A percentile compares a stretch with the other conserved stretches of the same genome.
These are phyloP conservation scores for Albula goreensis DNA, from an alignment of 2,113 vertebrate species.

Conservation along the genomic window DNA sequence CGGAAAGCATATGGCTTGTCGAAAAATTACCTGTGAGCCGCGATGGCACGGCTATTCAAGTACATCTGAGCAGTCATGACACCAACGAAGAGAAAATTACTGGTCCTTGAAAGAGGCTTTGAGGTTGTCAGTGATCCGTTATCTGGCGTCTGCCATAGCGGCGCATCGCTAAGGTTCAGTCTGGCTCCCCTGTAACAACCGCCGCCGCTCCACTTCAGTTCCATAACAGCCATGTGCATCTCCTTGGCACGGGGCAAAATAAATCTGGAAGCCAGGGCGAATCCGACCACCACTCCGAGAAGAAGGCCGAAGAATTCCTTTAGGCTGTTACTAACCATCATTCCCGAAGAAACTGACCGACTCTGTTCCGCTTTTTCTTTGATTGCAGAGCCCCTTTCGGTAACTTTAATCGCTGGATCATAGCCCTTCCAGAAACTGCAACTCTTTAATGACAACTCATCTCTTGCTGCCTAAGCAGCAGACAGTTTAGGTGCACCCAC, in stretches of 20 bases:
- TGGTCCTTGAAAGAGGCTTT: conserved; percentile 56
- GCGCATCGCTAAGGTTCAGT: conserved; percentile 58
- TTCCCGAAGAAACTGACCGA: conserved; percentile 51
- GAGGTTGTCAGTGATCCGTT: conserved; percentile 54
- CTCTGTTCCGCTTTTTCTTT: conserved; percentile 27
- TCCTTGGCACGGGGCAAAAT: conserved; percentile 80
- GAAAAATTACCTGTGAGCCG: conserved; percentile 78
- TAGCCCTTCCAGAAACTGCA: too few species aligned
- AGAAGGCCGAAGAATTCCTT: conserved; percentile 88
- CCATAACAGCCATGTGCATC: conserved; percentile 75
- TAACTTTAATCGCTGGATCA: conserved; percentile 1
- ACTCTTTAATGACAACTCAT: too few species aligned
- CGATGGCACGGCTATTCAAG: conserved; percentile 87
- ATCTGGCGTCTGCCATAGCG: conserved; percentile 58
- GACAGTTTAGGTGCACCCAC: too few species aligned
- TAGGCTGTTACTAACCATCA: conserved; percentile 83
- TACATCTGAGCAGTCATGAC: conserved; percentile 98
- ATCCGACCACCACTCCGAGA: conserved; percentile 86
- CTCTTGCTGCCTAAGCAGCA: too few species aligned
- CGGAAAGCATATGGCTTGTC: background rate
- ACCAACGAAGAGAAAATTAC: conserved; percentile 86
- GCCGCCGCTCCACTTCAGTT: conserved; percentile 62
- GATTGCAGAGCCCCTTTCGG: conserved; percentile 46
- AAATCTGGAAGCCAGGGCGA: conserved; percentile 87
- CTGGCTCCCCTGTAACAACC: conserved; percentile 52